Conservation (phyloP, 2,797 vertebrate species). For the Fratercula arctica region DNA sequence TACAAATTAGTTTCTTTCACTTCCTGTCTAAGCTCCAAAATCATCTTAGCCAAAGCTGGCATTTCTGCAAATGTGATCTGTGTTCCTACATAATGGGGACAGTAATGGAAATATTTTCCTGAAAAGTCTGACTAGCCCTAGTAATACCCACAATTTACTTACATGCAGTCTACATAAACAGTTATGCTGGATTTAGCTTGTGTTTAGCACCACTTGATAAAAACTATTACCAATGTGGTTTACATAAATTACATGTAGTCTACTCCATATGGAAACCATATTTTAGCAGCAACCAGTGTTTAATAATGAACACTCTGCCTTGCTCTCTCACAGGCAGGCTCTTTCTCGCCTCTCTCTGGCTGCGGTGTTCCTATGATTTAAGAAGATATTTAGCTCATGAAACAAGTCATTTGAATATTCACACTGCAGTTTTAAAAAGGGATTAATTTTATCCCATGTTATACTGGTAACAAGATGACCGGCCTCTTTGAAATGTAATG, state of each 20-base stretch:
- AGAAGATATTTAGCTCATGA: constrained; percentile 84
- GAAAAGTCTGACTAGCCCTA: constrained; percentile 28
- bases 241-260: constrained; percentile 69
- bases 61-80: neutral
- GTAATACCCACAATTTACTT: constrained; percentile 52
- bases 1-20: neutral
- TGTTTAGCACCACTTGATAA: constrained; percentile 67
- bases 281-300: constrained; percentile 59
- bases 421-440: constrained; percentile 80
- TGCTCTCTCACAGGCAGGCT: constrained; percentile 17
- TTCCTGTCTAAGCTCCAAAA: neutral
- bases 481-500: constrained; percentile 83
- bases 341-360: neutral
- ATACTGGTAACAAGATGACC: constrained; percentile 84
- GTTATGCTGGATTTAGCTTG: constrained; percentile 36
- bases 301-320: constrained; percentile 53
- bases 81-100: neutral
- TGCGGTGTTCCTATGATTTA: constrained; percentile 71
- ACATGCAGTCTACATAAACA: constrained; percentile 26
- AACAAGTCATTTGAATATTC: constrained; percentile 86
- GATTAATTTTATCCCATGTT: constrained; percentile 82
- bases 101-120: constrained; percentile 23
- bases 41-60: neutral
- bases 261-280: constrained; percentile 68
- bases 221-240: constrained; percentile 64